Evolutionary conservation across 2,113 vertebrate species (phyloP).

Genomic region (Varanus komodoensis): DNA sequence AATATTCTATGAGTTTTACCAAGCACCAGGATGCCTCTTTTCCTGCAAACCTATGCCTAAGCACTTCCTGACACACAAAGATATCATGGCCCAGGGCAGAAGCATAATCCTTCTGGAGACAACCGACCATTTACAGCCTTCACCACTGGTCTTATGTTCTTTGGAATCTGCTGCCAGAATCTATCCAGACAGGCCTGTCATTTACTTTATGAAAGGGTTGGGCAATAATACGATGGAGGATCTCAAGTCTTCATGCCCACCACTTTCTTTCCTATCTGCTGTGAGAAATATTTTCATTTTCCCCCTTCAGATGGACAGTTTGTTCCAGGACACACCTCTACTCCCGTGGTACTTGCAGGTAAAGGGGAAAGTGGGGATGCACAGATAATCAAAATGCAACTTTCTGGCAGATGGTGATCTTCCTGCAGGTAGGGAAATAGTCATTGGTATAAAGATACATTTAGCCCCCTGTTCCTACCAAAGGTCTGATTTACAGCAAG

Average conservation of each 20-base stretch:
- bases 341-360: slow-evolving; percentile 76
- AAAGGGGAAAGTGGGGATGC: fast-evolving
- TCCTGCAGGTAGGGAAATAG: no score
- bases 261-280: slow-evolving; percentile 73
- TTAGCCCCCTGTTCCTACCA: fast-evolving
- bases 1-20: slow-evolving; percentile 74
- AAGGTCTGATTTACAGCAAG: background rate
- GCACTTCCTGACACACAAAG: slow-evolving; percentile 59
- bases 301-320: slow-evolving; percentile 75
- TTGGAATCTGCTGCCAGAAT: slow-evolving; percentile 80
- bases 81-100: slow-evolving; percentile 63
- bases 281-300: slow-evolving; percentile 81
- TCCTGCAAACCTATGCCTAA: slow-evolving; percentile 64
- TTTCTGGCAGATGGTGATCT: background rate
- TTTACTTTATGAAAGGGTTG: slow-evolving; percentile 80
- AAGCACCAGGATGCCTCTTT: slow-evolving; percentile 68
- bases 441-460: background rate
- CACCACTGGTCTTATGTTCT: slow-evolving; percentile 75
- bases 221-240: background rate
- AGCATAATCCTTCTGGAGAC: slow-evolving; percentile 83
- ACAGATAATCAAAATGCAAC: background rate
- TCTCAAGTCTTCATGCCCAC: slow-evolving; percentile 53
- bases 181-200: slow-evolving; percentile 71
- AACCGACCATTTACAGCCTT: slow-evolving; percentile 66
- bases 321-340: slow-evolving; percentile 80